Evolutionary conservation across 2,113 vertebrate genomes (phyloP), one percentile per base, ranked within the genome.

Genomic region (Ceyx cyanopectus): DNA sequence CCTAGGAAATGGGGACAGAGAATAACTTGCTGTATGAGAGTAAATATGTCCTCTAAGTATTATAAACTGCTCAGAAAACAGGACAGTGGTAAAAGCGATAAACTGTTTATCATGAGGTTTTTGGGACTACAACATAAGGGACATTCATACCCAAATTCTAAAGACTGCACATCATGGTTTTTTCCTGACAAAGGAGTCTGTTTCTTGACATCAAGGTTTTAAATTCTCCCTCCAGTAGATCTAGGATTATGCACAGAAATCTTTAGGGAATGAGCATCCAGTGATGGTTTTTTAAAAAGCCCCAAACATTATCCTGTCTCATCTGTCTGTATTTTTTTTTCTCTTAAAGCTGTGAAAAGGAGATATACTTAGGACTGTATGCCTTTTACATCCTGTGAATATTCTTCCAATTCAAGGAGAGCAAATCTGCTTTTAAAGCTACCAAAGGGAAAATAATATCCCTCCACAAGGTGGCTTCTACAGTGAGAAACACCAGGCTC

Each of bases 381-480:
- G 53, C 27, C 67, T 90, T 91, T 76, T 89, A 41, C 20, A 60
- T 69, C 13, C 37, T 61, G 50, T 77, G 54, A 93, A 85, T 91
- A 74, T 43, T 76, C 80, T 83, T 76, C 41, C 20, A 53, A 69
- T 80, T 87, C 80, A 73, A 79, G 45, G 17, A 66, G 14, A 93
- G 8, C 10, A 93, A 80, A 70, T 82, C 13, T 89, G 41, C 21
- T 85, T 95, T 93, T 80, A 60, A 87, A 82, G 37, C 56, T 74
- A 69, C 40, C 9, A 56, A 24, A 69, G 18, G 27, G 66, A 92
- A 90, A 89, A 93, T 63, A 80, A 82, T 85, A 95, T 92, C 78
- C 68, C 14, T 95, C 74, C 79, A 91, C 86, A 91, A 95, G 89
- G 85, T 94, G 85, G 78, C 58, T 91, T 78, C 74, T 79, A 75